These are phyloP conservation scores for Teleopsis dalmanni DNA, from an alignment of 1,140 invertebrate genomes.

Conservation along the genomic window DNA sequence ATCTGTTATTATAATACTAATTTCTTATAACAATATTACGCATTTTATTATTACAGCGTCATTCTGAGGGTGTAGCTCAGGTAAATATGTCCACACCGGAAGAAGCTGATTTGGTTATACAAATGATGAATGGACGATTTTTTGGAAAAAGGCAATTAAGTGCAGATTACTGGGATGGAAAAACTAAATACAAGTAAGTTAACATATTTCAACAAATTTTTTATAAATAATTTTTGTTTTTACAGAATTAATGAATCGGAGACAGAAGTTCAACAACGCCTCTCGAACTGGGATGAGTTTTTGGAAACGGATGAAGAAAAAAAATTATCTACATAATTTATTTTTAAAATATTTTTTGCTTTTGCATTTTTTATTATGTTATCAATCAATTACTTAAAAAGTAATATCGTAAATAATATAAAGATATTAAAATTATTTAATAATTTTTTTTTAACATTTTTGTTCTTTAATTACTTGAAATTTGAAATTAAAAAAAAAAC, in stretches of 20 bases:
- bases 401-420: too few relatives aligned
- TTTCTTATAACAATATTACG: neutral
- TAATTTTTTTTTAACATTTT: too few relatives aligned
- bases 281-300: conserved; percentile 85
- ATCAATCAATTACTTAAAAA: too few relatives aligned
- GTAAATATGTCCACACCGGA: conserved; percentile 85
- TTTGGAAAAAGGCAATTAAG: conserved; percentile 78
- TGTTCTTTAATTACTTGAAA: too few relatives aligned
- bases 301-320: conserved; percentile 47
- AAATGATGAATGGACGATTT: conserved; percentile 83
- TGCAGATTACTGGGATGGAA: conserved; percentile 91
- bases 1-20: too few relatives aligned
- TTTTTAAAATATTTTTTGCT: too few relatives aligned
- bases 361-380: too few relatives aligned
- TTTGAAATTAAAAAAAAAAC: too few relatives aligned
- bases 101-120: conserved; percentile 83
- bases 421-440: too few relatives aligned
- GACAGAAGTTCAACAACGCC: conserved; percentile 69
- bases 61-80: conserved; percentile 90
- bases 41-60: conserved; percentile 54
- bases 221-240: neutral
- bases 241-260: conserved; percentile 79
- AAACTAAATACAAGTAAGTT: conserved; percentile 79
- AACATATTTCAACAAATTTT: neutral
- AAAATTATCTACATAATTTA: too few relatives aligned